These are phyloP conservation scores for Aptenodytes patagonicus DNA, from an alignment of 2,113 vertebrate species.

Conservation along the genomic window DNA sequence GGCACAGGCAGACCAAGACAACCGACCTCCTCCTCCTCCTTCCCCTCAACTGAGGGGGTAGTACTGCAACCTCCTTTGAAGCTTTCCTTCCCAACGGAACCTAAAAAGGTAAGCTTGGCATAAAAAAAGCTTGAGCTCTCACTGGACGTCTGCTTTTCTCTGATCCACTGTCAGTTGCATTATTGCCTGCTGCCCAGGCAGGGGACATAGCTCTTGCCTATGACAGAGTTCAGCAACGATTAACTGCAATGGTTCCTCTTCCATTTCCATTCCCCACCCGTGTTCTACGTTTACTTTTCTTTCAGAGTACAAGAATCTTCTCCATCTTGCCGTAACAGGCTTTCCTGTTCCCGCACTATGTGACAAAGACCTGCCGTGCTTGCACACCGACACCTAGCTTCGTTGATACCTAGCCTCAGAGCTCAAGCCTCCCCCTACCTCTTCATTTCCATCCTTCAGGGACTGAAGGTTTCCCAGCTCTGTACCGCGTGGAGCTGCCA, in stretches of 20 bases:
- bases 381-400: background rate
- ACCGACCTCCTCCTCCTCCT: background rate
- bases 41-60: background rate
- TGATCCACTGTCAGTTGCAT: background rate
- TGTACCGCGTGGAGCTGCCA: fast-evolving
- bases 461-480: background rate
- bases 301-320: background rate
- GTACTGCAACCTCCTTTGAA: background rate
- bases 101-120: background rate
- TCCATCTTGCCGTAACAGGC: background rate
- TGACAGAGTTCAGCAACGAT: background rate
- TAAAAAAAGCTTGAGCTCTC: background rate
- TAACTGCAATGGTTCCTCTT: background rate
- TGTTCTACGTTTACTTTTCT: background rate
- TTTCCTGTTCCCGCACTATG: background rate
- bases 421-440: background rate
- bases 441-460: background rate
- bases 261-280: background rate
- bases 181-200: background rate
- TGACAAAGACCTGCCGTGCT: background rate
- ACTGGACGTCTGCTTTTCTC: background rate
- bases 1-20: background rate
- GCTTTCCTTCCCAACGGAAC: background rate
- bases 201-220: background rate
- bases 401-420: background rate